Conservation (phyloP, 2,113 vertebrate genomes). For the Probosciger aterrimus region DNA sequence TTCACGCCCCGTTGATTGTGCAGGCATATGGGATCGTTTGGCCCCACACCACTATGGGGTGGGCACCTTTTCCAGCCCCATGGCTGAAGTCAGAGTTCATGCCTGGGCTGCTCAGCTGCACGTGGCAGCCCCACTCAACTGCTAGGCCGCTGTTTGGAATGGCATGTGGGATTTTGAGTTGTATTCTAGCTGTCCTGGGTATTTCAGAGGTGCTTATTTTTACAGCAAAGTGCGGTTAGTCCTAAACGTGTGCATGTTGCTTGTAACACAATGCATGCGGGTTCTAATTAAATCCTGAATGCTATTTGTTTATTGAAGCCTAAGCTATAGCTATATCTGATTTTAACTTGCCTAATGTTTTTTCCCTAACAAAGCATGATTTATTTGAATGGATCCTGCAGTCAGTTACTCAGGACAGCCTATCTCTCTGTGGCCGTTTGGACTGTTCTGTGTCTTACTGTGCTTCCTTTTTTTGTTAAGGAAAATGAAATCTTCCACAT, state of each 20-base stretch:
- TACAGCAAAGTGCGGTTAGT: not conserved
- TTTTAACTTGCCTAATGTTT: not conserved
- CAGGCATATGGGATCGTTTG: accelerated
- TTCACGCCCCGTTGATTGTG: not conserved
- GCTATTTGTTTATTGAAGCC: not conserved
- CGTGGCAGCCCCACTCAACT: not conserved
- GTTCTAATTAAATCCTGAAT: not conserved
- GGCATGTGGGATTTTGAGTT: not conserved
- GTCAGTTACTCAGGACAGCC: not conserved
- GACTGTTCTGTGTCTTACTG: not conserved
- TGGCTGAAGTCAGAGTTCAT: not conserved
- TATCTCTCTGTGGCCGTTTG: not conserved
- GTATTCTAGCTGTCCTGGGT: not conserved
- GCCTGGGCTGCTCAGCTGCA: not conserved
- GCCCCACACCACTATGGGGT: accelerated
- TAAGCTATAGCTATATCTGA: not conserved
- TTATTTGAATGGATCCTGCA: not conserved
- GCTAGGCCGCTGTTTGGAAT: accelerated
- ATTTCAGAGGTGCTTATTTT: not conserved
- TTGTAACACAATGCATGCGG: not conserved
- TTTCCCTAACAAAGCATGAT: not conserved
- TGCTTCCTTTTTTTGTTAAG: not conserved
- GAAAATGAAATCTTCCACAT: conserved; percentile 10
- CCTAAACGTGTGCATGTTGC: accelerated
- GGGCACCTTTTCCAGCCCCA: not conserved